phyloP scores from a whole-genome alignment of 2,797 vertebrate species.

The Cygnus olor region DNA sequence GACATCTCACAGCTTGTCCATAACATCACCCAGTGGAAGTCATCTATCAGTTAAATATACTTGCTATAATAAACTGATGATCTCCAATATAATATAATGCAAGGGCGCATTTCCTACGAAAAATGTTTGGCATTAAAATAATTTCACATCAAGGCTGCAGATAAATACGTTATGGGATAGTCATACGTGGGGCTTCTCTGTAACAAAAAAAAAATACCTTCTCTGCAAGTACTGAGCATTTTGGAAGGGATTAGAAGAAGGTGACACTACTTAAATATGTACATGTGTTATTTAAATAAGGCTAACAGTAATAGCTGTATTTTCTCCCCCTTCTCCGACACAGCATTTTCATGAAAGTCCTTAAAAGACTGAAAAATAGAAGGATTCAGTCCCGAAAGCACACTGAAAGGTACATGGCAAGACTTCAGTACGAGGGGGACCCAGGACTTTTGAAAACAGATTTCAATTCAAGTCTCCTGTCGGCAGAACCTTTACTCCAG shows the following conservation, averaged over 20 bases:
- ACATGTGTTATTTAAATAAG: neutral
- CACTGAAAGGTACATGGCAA: neutral
- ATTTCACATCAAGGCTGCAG: neutral
- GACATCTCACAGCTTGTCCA: neutral
- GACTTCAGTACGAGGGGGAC: rapidly evolving
- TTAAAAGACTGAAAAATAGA: neutral
- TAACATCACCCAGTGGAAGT: rapidly evolving
- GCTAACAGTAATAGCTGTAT: neutral
- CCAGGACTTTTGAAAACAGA: neutral
- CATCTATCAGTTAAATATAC: neutral
- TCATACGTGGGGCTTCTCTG: neutral
- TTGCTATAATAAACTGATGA: neutral
- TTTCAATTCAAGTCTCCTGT: no score
- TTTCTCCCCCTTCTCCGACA: neutral
- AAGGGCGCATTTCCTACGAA: neutral
- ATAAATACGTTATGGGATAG: neutral
- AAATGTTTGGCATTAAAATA: neutral
- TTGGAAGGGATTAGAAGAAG: neutral
- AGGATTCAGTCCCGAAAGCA: neutral
- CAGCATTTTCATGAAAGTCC: neutral
- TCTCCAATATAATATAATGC: neutral
- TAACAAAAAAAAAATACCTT: neutral
- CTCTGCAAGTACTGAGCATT: neutral
- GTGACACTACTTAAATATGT: neutral
- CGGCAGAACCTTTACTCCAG: neutral